Percentiles rank a stretch among this genome's conserved stretches.
Evolutionary conservation across 2,113 vertebrate genomes (phyloP).

Genomic region (Thinocorus orbignyianus): DNA sequence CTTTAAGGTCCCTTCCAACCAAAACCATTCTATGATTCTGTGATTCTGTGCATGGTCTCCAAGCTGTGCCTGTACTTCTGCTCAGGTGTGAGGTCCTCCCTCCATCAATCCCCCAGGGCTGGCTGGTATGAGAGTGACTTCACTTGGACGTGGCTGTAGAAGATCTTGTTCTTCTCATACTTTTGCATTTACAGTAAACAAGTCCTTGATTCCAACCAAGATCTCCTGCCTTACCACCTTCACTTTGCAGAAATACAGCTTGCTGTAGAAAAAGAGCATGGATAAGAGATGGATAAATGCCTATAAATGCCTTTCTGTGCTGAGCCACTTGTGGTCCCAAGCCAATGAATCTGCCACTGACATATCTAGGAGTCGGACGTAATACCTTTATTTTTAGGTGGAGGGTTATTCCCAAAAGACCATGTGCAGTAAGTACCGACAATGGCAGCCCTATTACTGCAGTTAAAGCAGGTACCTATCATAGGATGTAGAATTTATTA

Average conservation of each 20-base stretch:
- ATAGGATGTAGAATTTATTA: neutral
- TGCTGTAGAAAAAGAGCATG: neutral
- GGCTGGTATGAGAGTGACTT: neutral
- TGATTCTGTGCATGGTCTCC: neutral
- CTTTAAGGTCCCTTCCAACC: no score
- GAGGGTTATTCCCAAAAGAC: neutral
- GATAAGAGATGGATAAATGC: neutral
- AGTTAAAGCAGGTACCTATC: neutral
- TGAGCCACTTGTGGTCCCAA: neutral
- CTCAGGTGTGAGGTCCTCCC: neutral
- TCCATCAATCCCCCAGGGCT: fast-evolving
- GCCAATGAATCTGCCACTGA: neutral
- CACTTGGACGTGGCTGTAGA: neutral
- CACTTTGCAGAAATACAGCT: neutral
- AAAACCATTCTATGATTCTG: no score
- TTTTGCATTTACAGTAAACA: neutral
- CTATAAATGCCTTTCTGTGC: neutral
- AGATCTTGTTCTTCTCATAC: neutral
- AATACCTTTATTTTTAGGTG: neutral
- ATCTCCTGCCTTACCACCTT: neutral
- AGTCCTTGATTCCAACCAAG: neutral
- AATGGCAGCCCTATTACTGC: neutral
- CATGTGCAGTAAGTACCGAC: neutral
- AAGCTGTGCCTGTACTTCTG: neutral
- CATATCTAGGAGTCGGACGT: fast-evolving